Base-by-base conservation (phyloP, 2,797 vertebrate species). In the Chanos chanos region DNA sequence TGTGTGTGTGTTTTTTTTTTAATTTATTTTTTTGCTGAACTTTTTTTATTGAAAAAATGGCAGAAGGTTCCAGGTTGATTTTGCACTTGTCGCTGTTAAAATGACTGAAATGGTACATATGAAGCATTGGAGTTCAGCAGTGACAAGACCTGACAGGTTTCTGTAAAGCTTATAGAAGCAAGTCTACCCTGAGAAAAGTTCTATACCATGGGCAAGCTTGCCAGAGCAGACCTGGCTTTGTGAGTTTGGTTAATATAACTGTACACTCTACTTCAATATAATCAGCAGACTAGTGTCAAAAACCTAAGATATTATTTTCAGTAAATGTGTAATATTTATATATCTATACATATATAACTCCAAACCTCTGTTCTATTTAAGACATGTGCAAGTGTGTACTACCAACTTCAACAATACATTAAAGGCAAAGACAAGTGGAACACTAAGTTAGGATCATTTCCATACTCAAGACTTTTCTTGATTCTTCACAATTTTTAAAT, bases 101-200 rank as follows among this genome's bases (percentile, higher is more conserved):
- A n/a, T n/a, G n/a, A n/a, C n/a, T n/a, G n/a, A 34, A 31, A 30
- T 16, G 34, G 54, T 48, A 39, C 43, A 56, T 36, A 55, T 39
- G 56, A 69, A 66, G 41, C 58, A 50, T 69, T 65, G 62, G 64
- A 76, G 72, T 67, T 70, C 74, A 77, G 78, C 72, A 74, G 67
- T 65, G 78, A 85, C 78, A 81, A 78, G 81, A 83, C 80, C 78
- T 68, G 81, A 86, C 82, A 81, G 81, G 81, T 87, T n/a, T 85
- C 75, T 83, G 83, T 89, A 88, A 89, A 89, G 87, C 87, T 90
- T 87, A 84, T 84, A 85, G 81, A 89, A 88, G 86, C 84, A 84
- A 86, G 88, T 89, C 87, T 89, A 90, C 88, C 89, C 89, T 90
- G 89, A 91, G 89, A 90, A 83, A 90, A 90, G 83, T 77, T 88